Conservation (phyloP, 2,888 invertebrate species). For the Campoplex nolae region DNA sequence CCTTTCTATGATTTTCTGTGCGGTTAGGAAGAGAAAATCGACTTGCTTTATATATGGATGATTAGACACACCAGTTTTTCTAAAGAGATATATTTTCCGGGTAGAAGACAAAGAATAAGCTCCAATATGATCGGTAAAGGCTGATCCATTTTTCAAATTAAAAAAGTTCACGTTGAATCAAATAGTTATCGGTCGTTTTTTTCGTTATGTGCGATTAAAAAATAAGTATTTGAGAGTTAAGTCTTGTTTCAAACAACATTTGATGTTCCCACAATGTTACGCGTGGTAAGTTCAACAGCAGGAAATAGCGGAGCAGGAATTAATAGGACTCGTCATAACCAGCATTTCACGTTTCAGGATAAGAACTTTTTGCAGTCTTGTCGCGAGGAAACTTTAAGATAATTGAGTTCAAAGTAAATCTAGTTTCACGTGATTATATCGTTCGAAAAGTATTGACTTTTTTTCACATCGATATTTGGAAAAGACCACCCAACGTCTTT, state of each 20-base stretch:
- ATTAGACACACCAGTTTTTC: background rate
- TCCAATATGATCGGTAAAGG: background rate
- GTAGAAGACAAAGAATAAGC: background rate
- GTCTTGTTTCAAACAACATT: background rate
- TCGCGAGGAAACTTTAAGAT: background rate
- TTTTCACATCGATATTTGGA: background rate
- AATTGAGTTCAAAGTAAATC: background rate
- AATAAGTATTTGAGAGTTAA: background rate
- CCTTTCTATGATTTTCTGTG: background rate
- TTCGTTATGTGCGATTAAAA: background rate
- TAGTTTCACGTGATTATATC: background rate
- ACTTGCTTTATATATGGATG: background rate
- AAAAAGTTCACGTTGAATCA: no score
- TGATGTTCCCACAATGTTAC: background rate
- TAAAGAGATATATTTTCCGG: background rate
- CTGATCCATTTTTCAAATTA: background rate
- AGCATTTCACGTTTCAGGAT: background rate
- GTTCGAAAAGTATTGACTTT: background rate
- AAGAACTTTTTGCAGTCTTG: background rate
- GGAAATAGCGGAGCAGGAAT: background rate
- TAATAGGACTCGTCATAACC: background rate
- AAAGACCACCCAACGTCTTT: background rate
- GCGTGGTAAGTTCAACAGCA: background rate
- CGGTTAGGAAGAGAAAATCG: constrained; percentile 9
- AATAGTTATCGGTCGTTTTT: background rate